These are phyloP conservation scores for Eueides isabella DNA, from an alignment of 1,140 invertebrate species.

Conservation along the genomic window DNA sequence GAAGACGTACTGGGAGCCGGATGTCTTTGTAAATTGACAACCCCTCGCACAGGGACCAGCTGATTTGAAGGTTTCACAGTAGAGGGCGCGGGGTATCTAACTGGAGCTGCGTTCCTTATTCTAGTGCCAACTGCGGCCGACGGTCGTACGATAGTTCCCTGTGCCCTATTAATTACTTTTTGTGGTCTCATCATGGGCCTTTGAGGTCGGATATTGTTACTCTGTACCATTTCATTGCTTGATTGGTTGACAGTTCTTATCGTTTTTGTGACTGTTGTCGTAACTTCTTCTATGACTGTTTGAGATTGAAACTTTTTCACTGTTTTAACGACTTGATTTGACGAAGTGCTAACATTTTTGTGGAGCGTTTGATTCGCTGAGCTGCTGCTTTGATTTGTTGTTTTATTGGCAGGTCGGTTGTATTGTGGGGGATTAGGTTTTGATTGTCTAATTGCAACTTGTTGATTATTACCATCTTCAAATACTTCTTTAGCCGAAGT, in stretches of 20 bases:
- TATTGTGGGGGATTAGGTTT: constrained; percentile 18
- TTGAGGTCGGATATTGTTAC: constrained; percentile 10
- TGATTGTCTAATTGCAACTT: constrained; percentile 31
- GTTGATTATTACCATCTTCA: constrained; percentile 35
- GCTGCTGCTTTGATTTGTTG: constrained; percentile 24
- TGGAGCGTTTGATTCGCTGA: constrained; percentile 43
- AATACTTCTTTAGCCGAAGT: constrained; percentile 29
- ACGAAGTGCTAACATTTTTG: constrained; percentile 47
- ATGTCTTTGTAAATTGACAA: constrained; percentile 42
- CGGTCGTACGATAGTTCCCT: constrained; percentile 55
- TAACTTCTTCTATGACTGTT: constrained; percentile 75
- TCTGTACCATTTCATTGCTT: constrained; percentile 60
- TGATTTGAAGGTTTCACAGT: constrained; percentile 51
- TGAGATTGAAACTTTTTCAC: constrained; percentile 73
- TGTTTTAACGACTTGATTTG: constrained; percentile 64
- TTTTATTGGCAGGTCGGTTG: constrained; percentile 18
- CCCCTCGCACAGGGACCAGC: constrained; percentile 55
- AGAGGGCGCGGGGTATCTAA: constrained; percentile 33
- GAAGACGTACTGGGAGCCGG: constrained; percentile 49
- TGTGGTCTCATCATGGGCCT: constrained; percentile 45
- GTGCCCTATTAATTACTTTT: constrained; percentile 52
- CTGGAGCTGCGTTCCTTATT: constrained; percentile 49
- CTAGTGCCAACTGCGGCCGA: constrained; percentile 49
- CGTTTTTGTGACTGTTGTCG: constrained; percentile 76
- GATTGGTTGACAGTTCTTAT: constrained; percentile 72